Evolutionary conservation across 2,113 vertebrate genomes (phyloP).

Genomic region (Aspiorhynchus laticeps): DNA sequence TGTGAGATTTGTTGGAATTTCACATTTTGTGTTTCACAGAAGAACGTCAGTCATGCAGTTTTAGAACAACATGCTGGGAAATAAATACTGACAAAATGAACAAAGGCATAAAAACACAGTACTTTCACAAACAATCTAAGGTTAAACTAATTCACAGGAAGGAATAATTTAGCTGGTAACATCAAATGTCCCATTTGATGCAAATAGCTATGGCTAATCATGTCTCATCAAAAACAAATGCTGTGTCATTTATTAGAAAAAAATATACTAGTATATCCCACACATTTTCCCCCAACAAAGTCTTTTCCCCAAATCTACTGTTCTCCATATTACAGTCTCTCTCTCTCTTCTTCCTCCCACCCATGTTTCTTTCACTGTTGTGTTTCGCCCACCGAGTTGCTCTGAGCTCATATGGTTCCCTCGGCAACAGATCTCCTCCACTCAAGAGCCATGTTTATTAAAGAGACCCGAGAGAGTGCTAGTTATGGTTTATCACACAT

Average conservation of each 20-base stretch:
- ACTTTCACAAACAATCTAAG: background rate
- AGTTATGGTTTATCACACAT: constrained; percentile 53
- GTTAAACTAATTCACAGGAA: constrained; percentile 1
- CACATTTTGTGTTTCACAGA: background rate
- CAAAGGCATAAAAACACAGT: background rate
- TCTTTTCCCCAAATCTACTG: constrained; percentile 14
- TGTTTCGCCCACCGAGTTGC: constrained; percentile 57
- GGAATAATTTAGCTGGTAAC: constrained; percentile 1
- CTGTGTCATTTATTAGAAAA: constrained; percentile 48
- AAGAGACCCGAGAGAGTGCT: constrained; percentile 32
- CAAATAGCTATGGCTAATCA: constrained; percentile 4
- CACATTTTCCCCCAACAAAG: constrained; percentile 25
- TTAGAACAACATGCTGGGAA: background rate
- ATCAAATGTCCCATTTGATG: background rate
- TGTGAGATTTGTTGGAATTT: too few species aligned
- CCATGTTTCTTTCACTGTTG: constrained; percentile 42
- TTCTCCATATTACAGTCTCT: constrained; percentile 4
- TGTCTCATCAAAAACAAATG: constrained; percentile 42
- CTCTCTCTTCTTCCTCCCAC: constrained; percentile 44
- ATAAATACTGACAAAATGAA: background rate
- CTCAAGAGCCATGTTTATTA: constrained; percentile 52
- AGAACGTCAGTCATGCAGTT: background rate
- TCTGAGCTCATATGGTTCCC: constrained; percentile 54
- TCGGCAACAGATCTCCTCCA: constrained; percentile 57
- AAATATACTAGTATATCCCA: background rate